phyloP scores from a whole-genome alignment of 1,140 invertebrate species.

The Drosophila eugracilis region DNA sequence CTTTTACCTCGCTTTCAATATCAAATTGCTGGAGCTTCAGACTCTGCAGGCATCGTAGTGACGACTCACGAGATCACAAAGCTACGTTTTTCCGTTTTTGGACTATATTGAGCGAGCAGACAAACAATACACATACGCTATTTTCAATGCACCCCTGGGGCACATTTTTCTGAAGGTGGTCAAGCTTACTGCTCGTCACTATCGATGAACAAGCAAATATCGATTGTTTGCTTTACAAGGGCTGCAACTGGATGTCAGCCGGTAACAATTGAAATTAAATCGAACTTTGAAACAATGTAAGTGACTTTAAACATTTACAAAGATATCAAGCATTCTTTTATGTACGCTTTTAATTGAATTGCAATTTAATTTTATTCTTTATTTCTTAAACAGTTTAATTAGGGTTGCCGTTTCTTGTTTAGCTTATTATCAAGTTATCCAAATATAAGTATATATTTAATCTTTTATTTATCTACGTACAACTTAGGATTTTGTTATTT shows the following conservation, averaged over 20 bases:
- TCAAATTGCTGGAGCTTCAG: constrained; percentile 52
- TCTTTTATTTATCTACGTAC: no score
- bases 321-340: no score
- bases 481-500: no score
- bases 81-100: constrained; percentile 29
- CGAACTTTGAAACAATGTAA: no score
- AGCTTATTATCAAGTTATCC: no score
- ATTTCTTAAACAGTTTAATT: no score
- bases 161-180: constrained; percentile 1
- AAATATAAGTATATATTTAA: no score
- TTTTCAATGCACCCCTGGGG: constrained; percentile 20
- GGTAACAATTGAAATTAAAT: not conserved
- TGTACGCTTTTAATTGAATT: no score
- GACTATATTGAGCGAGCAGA: constrained; percentile 29
- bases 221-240: not conserved
- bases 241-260: not conserved
- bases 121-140: constrained; percentile 42
- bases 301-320: no score
- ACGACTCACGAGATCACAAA: constrained; percentile 11
- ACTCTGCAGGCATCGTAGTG: constrained; percentile 35
- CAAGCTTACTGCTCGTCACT: not conserved
- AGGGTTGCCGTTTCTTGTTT: no score
- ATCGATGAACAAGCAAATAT: not conserved
- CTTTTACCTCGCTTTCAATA: constrained; percentile 69
- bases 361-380: no score